Evolutionary conservation across 2,113 vertebrate species (phyloP), one percentile per base, ranked within the genome.

Genomic region (Chloropsis cyanopogon): DNA sequence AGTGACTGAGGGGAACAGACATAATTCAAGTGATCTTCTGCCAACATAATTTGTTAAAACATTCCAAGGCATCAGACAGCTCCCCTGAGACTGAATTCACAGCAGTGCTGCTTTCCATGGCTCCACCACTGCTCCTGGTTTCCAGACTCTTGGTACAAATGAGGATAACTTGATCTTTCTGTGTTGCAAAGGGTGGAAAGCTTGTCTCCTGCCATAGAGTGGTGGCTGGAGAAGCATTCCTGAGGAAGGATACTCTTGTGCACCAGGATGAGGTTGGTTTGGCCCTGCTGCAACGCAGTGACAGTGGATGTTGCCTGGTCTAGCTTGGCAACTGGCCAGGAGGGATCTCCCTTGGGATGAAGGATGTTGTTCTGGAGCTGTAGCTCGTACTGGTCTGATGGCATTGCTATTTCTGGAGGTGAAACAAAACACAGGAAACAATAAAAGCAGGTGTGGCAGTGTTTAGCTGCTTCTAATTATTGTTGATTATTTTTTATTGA

Each of bases 341-440:
- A 69, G 0, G 84, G 39, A 83, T 98, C 97, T 93, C 98, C 98
- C 61, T 97, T 87, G 1, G 97, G 90, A 46, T 92, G 88, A 0
- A 97, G 90, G 35, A 98, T 33, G 44, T 97, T 96, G 97, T 99
- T 99, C 96, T 99, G 98, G 41, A 99, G 98, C 96, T 99, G 98
- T 69, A 99, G 98, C 76, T 98, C 98, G 4, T 99, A 99, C 95
- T 99, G 99, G 42, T 99, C 99, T 53, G 98, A 99, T 0, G 99
- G 99, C 99, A 99, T 99, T 6, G 66, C 82, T 50, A 99, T 95
- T 69, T 99, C 99, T 99, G 97, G 4, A 92, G 49, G 64, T 9
- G 52, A 75, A 86, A 66, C 42, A 92, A 56, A 49, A 50, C 31
- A 88, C 1, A 73, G 2, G 19, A 47, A 91, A 86, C 54, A 76